Evolutionary conservation across 2,113 vertebrate species (phyloP), one percentile per base, ranked within the genome.

Genomic region (Scomber japonicus): DNA sequence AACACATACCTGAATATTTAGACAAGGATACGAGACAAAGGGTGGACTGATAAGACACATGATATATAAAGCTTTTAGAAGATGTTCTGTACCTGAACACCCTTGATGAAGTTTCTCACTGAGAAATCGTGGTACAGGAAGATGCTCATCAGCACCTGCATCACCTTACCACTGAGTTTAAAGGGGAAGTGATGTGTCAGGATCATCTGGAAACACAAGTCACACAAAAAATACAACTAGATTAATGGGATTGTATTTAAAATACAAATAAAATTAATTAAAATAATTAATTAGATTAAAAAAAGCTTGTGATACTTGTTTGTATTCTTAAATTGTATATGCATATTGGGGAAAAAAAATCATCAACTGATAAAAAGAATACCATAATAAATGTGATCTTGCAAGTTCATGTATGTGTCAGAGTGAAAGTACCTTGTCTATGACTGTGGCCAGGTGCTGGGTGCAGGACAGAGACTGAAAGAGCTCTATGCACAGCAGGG

Each of bases 41-140:
- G 35, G 35, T 40, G 35, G 35, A 40, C 35, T 40, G 45, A n/a
- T n/a, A 6, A 63, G 24, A 75, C 57, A n/a, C 24, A 54, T 9
- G 3, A 30, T 17, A 31, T 4, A 46, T 4, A 19, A 14, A 40
- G 17, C 10, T 5, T 1, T 21, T 8, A 14, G 12, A 50, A 5
- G 46, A 17, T 14, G 0, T 35, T 65, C 35, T 71, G 91, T 93
- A 99, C 98, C 97, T 99, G 96, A 74, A 99, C 88, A 82, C 98
- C 98, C 94, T 98, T 99, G 88, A 99, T 95, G 90, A 99, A 98
- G 87, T 98, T 99, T 68, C 95, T 95, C 71, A 99, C 96, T 75
- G 98, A 99, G 93, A 99, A 99, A 79, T 99, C 98, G 59, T 99
- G 97, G 88, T 97, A 99, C 54, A 99, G 94, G 94, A 99, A 99